A percentile compares a stretch with the other conserved stretches of the same genome.
phyloP scores from a whole-genome alignment of 2,888 invertebrate species.

The Eubasilissa splendida region DNA sequence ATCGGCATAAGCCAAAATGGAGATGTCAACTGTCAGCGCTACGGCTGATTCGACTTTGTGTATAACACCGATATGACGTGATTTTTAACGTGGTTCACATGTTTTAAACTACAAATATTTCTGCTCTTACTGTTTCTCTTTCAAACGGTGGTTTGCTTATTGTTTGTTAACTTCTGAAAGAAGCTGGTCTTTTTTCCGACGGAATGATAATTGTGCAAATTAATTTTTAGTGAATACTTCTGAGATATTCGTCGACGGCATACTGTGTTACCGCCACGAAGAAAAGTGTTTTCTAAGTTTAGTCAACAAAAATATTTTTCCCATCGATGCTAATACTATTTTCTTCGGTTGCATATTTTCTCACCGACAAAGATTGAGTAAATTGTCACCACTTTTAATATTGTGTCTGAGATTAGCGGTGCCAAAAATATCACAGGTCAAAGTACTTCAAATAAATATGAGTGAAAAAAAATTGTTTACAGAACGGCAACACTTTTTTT shows the following conservation, averaged over 20 bases:
- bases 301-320: too few relatives aligned
- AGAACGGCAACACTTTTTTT: too few relatives aligned
- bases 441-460: too few relatives aligned
- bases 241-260: constrained; percentile 3
- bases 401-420: too few relatives aligned
- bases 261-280: background rate
- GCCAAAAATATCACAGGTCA: too few relatives aligned
- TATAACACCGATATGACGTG: constrained; percentile 1
- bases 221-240: constrained; percentile 11
- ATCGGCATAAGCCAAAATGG: constrained; percentile 73
- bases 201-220: background rate
- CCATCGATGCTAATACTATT: too few relatives aligned
- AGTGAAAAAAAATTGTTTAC: too few relatives aligned
- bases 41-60: constrained; percentile 32
- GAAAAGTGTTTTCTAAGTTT: too few relatives aligned
- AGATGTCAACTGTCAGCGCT: constrained; percentile 63
- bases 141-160: constrained; percentile 20
- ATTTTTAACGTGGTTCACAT: constrained; percentile 28
- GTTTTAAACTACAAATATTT: constrained; percentile 23
- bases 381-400: too few relatives aligned
- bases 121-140: constrained; percentile 31
- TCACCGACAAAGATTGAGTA: too few relatives aligned
- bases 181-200: constrained; percentile 10
- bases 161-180: constrained; percentile 14
- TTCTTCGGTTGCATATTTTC: too few relatives aligned